These are phyloP conservation scores for Serrognathus titanus DNA, from an alignment of 2,888 invertebrate genomes.

Conservation along the genomic window DNA sequence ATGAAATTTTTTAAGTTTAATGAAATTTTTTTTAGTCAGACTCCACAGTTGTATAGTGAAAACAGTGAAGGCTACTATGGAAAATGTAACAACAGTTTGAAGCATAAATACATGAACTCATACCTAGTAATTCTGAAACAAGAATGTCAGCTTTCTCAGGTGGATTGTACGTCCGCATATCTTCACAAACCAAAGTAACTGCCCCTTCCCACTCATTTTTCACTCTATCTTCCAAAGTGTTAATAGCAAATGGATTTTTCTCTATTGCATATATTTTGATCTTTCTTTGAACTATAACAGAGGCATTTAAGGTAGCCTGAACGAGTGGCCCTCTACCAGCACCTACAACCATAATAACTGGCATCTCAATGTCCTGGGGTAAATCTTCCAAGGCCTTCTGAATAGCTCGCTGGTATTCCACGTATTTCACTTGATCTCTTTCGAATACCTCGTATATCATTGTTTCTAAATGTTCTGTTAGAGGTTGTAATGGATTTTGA, in stretches of 20 bases:
- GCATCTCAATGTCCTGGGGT: constrained; percentile 46
- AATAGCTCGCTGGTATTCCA: constrained; percentile 81
- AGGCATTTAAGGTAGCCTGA: constrained; percentile 79
- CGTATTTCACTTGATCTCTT: constrained; percentile 94
- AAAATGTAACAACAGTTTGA: too few species aligned
- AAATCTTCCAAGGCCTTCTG: constrained; percentile 68
- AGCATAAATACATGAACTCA: neutral
- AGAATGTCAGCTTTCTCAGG: constrained; percentile 90
- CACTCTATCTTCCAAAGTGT: constrained; percentile 73
- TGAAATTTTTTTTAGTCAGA: too few species aligned
- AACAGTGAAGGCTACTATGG: too few species aligned
- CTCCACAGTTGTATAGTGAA: too few species aligned
- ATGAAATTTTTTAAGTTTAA: too few species aligned
- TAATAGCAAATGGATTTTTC: constrained; percentile 95
- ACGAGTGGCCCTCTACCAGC: constrained; percentile 88
- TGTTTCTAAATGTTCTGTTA: constrained; percentile 93
- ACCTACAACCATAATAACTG: constrained; percentile 56
- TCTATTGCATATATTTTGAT: constrained; percentile 92
- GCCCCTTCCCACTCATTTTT: constrained; percentile 74
- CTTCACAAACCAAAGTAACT: constrained; percentile 76
- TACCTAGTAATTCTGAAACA: constrained; percentile 91
- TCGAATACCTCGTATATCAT: constrained; percentile 98
- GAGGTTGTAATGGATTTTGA: constrained; percentile 87
- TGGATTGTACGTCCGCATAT: constrained; percentile 81
- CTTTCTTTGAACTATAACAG: constrained; percentile 62